A percentile compares a stretch with the other conserved stretches of the same genome.
phyloP scores from a whole-genome alignment of 2,113 vertebrate species.

The Myrmecobius fasciatus region DNA sequence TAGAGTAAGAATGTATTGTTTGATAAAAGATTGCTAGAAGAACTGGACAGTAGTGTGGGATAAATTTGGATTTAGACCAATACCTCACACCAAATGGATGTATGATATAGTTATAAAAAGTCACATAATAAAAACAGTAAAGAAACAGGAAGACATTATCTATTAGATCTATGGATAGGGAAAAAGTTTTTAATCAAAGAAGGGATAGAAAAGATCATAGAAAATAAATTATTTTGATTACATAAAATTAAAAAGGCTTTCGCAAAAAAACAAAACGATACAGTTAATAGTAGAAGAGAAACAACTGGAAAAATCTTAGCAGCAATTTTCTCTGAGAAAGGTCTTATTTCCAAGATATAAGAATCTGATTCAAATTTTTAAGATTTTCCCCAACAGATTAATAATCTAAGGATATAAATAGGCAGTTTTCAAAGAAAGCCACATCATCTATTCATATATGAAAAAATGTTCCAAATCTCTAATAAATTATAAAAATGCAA shows the following conservation, averaged over 20 bases:
- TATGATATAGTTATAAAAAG: background rate
- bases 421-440: background rate
- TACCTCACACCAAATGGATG: background rate
- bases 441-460: background rate
- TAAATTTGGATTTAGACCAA: background rate
- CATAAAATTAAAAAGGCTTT: background rate
- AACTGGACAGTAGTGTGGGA: background rate
- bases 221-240: background rate
- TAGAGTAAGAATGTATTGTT: background rate
- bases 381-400: background rate
- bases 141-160: background rate
- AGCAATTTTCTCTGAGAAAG: background rate
- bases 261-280: background rate
- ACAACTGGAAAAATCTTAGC: background rate
- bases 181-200: background rate
- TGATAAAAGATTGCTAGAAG: background rate
- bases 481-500: background rate
- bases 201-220: background rate
- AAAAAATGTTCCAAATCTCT: background rate
- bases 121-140: background rate
- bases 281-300: background rate
- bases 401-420: background rate
- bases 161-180: background rate
- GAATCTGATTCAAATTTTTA: background rate
- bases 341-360: background rate